Evolutionary conservation across 2,113 vertebrate genomes (phyloP), one percentile per base, ranked within the genome.

Genomic region (Oryzias celebensis): DNA sequence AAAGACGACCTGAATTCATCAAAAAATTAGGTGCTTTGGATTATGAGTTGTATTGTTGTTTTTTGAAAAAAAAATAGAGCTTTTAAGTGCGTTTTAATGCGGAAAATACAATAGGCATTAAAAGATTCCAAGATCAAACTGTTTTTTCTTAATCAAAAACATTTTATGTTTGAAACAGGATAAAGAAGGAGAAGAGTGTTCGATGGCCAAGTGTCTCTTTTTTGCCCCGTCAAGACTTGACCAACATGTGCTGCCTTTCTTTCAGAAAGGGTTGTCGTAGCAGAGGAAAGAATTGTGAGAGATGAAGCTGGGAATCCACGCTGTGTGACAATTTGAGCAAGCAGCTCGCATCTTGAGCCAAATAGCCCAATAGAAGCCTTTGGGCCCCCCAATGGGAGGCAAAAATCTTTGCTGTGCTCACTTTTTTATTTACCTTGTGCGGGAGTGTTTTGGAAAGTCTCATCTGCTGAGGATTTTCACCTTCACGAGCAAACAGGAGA

Each of bases 291-390:
- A 66, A 52, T 59, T 65, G 67, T 83, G 85, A 82, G 60, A 86
- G 71, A 58, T 46, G 64, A 82, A 73, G 77, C 74, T 68, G 78
- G 69, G 81, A 74, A 88, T 84, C 80, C 71, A 81, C 80, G 61
- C 59, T 41, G 22, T 43, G 57, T 66, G 81, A 55, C 68, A 78
- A 71, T 72, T 68, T 48, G 7, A 75, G 60, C 75, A 65, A 79
- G 72, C 68, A 74, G 68, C 69, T 61, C 62, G 48, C 46, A 72
- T 81, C 70, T 75, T 36, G 50, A 74, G 81, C 68, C 62, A 58
- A 73, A 64, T 28, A 62, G 41, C 78, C 74, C 69, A 53, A 73
- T 62, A 73, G 73, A 71, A 65, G 65, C 36, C 22, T 56, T 23
- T 51, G 59, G 68, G 73, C 78, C 81, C 55, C 82, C 81, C 68